Base-by-base conservation (phyloP, 2,797 vertebrate genomes). In the Halcyon chelicuti region DNA sequence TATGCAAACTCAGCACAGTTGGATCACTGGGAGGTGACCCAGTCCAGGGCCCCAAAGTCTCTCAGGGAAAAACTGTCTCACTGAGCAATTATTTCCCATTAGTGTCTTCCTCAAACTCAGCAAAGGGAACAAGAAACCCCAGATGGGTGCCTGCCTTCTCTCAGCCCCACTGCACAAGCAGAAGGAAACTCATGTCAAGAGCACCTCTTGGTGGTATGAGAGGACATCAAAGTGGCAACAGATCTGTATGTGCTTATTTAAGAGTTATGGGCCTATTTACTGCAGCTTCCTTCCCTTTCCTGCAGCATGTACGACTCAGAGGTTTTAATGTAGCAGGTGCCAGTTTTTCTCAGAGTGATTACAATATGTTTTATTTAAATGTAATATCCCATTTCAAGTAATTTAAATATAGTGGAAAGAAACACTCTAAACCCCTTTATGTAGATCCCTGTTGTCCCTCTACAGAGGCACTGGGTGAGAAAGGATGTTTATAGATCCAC, bases 161-260 rank as follows among this genome's bases (percentile, higher is more conserved):
- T 86, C 33, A 11, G 54, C 40, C 33, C 31, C 0, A 2, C 55
- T 80, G 67, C 70, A 35, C 4, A 33, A 12, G n/a, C 25, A 78
- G 67, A 71, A 61, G 21, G 63, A 86, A 93, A 88, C n/a, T 72
- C 16, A 19, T 57, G 74, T 33, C 77, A 87, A 93, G 91, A 96
- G 93, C 93, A 90, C 95, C 95, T 93, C 96, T 82, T 87, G 37
- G 94, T 94, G 96, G 95, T 88, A 42, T 28, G 52, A 89, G 70
- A 84, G n/a, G 25, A 63, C 52, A 76, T 39, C 33, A 82, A 54
- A 90, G 67, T 67, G 84, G 67, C 37, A 76, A 39, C 33, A 39
- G 40, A 26, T 31, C 11, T 39, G 3, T 46, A 26, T 35, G 14
- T 61, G 55, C 42, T 86, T 58, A 20, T 33, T 16, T 44, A 0